These are phyloP conservation scores for Crotophaga sulcirostris DNA, from an alignment of 2,113 vertebrate genomes.

Conservation along the genomic window DNA sequence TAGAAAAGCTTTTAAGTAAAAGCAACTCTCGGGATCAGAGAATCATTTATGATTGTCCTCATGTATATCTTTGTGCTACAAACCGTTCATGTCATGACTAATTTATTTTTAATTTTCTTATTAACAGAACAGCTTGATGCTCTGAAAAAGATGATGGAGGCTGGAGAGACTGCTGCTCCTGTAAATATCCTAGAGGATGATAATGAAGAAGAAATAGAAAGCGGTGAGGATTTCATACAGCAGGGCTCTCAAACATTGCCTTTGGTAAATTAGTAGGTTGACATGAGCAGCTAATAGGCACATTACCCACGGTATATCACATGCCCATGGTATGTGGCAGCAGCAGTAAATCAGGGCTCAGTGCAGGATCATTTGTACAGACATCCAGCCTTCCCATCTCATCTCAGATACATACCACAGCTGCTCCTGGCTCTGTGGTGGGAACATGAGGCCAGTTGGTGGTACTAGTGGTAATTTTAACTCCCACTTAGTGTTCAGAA, in stretches of 20 bases:
- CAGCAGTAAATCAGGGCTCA: not conserved
- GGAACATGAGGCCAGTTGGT: not conserved
- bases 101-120: slow-evolving; percentile 26
- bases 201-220: slow-evolving; percentile 92
- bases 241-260: not conserved
- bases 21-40: not conserved
- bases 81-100: not conserved
- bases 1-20: not conserved
- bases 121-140: slow-evolving; percentile 93
- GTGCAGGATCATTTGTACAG: not conserved
- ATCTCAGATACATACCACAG: not conserved
- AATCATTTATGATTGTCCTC: not conserved
- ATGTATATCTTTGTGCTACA: not conserved
- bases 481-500: not conserved
- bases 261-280: not conserved
- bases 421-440: not conserved
- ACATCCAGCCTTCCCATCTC: not conserved
- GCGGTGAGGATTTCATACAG: slow-evolving; percentile 74
- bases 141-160: slow-evolving; percentile 97
- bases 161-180: slow-evolving; percentile 90
- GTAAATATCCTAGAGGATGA: slow-evolving; percentile 94
- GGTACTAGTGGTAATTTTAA: not conserved
- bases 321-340: not conserved
- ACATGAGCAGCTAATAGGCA: not conserved
- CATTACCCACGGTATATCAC: not conserved